Base-by-base conservation (phyloP, 2,888 invertebrate species). In the Dione vanillae region DNA sequence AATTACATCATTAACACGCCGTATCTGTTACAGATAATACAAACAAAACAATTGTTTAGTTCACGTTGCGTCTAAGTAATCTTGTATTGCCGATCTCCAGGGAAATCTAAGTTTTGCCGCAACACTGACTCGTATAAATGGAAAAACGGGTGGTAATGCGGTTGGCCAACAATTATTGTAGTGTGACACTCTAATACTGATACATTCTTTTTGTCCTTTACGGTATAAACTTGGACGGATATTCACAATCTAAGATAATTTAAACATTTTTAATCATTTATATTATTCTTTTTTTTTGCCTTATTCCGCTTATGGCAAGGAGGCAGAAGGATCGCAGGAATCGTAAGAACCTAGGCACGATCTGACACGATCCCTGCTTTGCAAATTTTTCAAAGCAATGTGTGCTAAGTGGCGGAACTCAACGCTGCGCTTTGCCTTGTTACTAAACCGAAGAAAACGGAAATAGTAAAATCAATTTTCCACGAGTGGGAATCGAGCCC, bases 101-200 rank as follows among this genome's bases (percentile, higher is more conserved):
- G 75, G 74, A 75, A 75, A 75, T 75, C 69, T 75, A 68, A 67
- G 43, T 52, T 67, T 62, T 64, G 59, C 47, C 59, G 61, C 58
- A 71, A 41, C 62, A 71, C 65, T 64, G 61, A 40, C 40, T 65
- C 51, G 47, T 59, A 59, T 52, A 59, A 73, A 67, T 70, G 70
- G 67, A 70, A 73, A 73, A 67, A 67, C 67, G 35, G 61, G 51
- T 64, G 62, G 64, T 70, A 65, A 64, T 56, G 64, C 62, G 66
- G 58, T 45, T 59, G 64, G 56, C 52, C 41, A 67, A 41, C 70
- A 70, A 70, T 73, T 71, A 67, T 68, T 54, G 47, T 52, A 51
- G 43, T 54, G 43, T n/a, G 56, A 27, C 61, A 43, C 27, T 27
- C 19, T 62, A 59, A 49, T 68, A 20, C 14, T 19, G 14, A 40